Conservation (phyloP, 2,888 invertebrate genomes). For the Arctia plantaginis region DNA sequence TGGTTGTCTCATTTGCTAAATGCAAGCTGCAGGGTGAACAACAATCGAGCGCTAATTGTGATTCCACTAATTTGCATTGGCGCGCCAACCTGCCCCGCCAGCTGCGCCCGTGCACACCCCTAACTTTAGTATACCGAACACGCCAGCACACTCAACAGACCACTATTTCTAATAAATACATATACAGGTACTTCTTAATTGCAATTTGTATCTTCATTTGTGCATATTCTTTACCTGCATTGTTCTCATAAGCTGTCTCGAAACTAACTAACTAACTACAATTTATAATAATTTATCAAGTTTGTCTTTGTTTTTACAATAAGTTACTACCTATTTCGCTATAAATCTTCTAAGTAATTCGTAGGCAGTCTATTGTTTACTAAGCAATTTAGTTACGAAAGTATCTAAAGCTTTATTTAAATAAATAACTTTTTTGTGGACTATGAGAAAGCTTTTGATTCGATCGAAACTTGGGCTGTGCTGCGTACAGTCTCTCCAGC, state of each 20-base stretch:
- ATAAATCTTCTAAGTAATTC: neutral
- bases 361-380: neutral
- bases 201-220: neutral
- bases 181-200: slow-evolving; percentile 31
- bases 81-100: slow-evolving; percentile 57
- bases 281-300: neutral
- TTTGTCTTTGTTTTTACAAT: neutral
- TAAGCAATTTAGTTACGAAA: neutral
- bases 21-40: slow-evolving; percentile 72
- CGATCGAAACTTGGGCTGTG: too few species aligned
- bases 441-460: too few species aligned
- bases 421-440: neutral
- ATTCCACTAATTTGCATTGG: slow-evolving; percentile 82
- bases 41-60: slow-evolving; percentile 81
- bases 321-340: neutral
- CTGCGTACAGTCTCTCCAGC: too few species aligned
- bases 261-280: neutral
- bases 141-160: slow-evolving; percentile 24
- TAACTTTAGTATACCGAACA: slow-evolving; percentile 53
- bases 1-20: slow-evolving; percentile 76
- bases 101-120: slow-evolving; percentile 55
- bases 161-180: slow-evolving; percentile 24
- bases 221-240: neutral
- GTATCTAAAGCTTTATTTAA: neutral
- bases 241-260: neutral